A percentile compares a stretch with the other conserved stretches of the same genome.
Evolutionary conservation across 2,888 invertebrate genomes (phyloP).

Genomic region (Mimumesa dahlbomi): DNA sequence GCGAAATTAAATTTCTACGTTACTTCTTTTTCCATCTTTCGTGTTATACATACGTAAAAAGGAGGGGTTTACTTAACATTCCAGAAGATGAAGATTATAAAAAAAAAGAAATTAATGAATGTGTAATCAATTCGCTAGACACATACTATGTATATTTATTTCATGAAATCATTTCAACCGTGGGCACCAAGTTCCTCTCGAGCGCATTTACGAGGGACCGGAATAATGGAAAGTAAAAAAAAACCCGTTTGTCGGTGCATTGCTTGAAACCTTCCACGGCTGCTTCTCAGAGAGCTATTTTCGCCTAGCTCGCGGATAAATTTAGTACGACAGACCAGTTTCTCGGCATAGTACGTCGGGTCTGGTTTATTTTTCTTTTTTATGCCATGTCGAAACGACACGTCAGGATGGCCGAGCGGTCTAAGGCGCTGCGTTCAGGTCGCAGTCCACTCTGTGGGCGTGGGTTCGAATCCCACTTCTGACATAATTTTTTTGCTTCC

Average conservation of each 20-base stretch:
- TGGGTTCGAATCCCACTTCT: slow-evolving; percentile 92
- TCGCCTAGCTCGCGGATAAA: slow-evolving; percentile 65
- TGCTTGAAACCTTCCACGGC: slow-evolving; percentile 37
- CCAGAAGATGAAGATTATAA: too few species aligned
- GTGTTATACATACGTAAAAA: too few species aligned
- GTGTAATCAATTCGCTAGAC: too few species aligned
- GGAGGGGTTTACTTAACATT: too few species aligned
- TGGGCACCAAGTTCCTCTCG: too few species aligned
- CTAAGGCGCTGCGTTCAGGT: slow-evolving; percentile 93
- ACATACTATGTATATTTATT: too few species aligned
- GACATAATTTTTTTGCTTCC: slow-evolving; percentile 80
- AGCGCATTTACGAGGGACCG: slow-evolving; percentile 1
- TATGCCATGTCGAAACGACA: slow-evolving; percentile 15
- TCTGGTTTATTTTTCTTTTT: slow-evolving; percentile 29
- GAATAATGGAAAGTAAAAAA: slow-evolving; percentile 17
- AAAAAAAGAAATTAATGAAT: too few species aligned
- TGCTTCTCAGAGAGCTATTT: slow-evolving; percentile 58
- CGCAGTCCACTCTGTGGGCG: slow-evolving; percentile 91
- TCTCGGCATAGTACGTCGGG: slow-evolving; percentile 31
- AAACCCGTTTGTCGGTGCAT: slow-evolving; percentile 45
- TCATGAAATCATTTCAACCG: too few species aligned
- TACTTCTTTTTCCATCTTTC: neutral
- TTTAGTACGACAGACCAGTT: slow-evolving; percentile 63
- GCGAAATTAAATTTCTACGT: neutral
- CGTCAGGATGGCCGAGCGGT: slow-evolving; percentile 94